phyloP scores from a whole-genome alignment of 2,888 invertebrate genomes.

The Cecidostiba fungosa region DNA sequence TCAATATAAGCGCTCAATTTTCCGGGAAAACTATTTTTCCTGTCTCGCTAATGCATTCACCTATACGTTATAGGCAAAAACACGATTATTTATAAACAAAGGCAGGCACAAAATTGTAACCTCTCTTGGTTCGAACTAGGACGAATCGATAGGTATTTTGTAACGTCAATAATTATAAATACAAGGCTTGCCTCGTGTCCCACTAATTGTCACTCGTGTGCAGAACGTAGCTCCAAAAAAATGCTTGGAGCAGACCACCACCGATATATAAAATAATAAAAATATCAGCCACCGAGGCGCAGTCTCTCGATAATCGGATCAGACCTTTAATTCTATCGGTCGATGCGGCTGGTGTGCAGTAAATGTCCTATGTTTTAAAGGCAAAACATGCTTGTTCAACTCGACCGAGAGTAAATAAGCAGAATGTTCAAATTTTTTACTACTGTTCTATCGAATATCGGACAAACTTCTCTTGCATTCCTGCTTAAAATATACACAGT shows the following conservation, averaged over 20 bases:
- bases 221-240: not conserved
- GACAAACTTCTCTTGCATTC: too few relatives aligned
- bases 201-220: not conserved
- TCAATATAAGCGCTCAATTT: not conserved
- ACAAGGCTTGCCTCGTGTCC: not conserved
- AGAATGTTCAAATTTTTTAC: not conserved
- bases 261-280: not conserved
- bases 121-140: not conserved
- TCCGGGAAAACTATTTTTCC: not conserved
- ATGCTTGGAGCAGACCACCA: not conserved
- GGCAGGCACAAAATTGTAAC: not conserved
- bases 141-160: not conserved
- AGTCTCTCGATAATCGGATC: conserved; percentile 33
- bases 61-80: not conserved
- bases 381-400: not conserved
- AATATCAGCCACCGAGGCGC: not conserved
- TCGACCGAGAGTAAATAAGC: not conserved
- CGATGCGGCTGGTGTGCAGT: not conserved
- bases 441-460: too few relatives aligned
- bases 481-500: not conserved
- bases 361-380: not conserved
- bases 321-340: conserved; percentile 29
- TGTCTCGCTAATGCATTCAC: not conserved
- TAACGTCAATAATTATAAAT: not conserved
- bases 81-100: not conserved